Percentiles rank a stretch among this genome's conserved stretches.
phyloP scores from a whole-genome alignment of 2,797 vertebrate species.

The Mormyrus hasselquistii region DNA sequence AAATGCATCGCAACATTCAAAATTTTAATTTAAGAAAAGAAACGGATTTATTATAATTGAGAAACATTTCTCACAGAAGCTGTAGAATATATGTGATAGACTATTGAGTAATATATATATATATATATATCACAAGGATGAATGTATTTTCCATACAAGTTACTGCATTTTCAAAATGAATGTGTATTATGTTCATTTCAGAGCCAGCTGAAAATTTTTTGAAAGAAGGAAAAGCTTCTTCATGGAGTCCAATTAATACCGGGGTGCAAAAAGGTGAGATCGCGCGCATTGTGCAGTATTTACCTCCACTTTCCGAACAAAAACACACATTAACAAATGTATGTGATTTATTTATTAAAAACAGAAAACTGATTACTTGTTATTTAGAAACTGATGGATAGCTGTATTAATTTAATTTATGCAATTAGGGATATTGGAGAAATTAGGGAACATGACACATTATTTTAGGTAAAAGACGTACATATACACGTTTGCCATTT shows the following conservation, averaged over 20 bases:
- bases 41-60: neutral
- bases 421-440: neutral
- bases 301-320: neutral
- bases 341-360: neutral
- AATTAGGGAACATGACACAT: neutral
- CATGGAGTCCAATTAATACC: constrained; percentile 84
- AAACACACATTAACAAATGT: neutral
- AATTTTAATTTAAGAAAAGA: neutral
- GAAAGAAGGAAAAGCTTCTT: constrained; percentile 84
- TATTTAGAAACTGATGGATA: neutral
- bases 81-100: neutral
- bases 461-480: neutral
- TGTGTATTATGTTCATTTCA: constrained; percentile 51
- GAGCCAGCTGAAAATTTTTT: constrained; percentile 89
- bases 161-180: neutral
- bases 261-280: constrained; percentile 93
- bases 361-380: neutral
- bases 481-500: neutral
- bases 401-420: neutral
- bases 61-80: neutral
- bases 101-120: neutral
- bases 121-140: neutral
- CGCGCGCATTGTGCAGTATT: neutral
- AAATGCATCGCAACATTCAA: neutral
- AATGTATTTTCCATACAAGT: neutral